Percentiles rank a stretch among this genome's conserved stretches.
Conservation (phyloP, 2,888 invertebrate species). For the Eupithecia tripunctaria region DNA sequence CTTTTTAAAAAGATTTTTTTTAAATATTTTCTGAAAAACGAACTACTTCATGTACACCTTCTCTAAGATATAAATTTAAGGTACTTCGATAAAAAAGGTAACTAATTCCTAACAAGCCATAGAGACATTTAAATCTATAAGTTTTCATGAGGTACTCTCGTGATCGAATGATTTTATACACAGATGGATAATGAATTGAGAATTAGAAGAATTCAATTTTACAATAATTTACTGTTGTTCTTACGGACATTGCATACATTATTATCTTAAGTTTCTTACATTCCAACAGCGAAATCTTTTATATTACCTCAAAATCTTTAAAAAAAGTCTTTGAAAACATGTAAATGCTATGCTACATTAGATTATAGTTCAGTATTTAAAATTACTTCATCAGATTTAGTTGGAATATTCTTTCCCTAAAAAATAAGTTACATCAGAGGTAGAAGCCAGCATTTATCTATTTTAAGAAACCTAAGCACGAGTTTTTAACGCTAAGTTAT, state of each 20-base stretch:
- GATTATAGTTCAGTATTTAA: not conserved
- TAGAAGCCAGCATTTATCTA: slow-evolving; percentile 3
- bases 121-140: slow-evolving; percentile 13
- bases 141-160: not conserved
- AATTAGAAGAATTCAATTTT: not conserved
- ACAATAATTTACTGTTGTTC: not conserved
- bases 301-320: not conserved
- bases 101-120: slow-evolving; percentile 26
- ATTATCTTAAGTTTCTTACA: not conserved
- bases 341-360: not conserved
- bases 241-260: not conserved
- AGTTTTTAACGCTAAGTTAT: not conserved
- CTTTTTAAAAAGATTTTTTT: not conserved
- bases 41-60: slow-evolving; percentile 5
- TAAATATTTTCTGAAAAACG: not conserved
- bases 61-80: slow-evolving; percentile 11
- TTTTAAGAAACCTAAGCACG: not conserved
- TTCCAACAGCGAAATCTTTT: not conserved
- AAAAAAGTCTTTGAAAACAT: not conserved
- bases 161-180: slow-evolving; percentile 14
- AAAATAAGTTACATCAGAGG: slow-evolving; percentile 1
- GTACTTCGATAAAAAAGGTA: slow-evolving; percentile 22
- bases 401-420: not conserved
- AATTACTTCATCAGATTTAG: not conserved
- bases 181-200: slow-evolving; percentile 10